Percentiles rank a stretch among this genome's conserved stretches.
Evolutionary conservation across 2,797 vertebrate genomes (phyloP).

Genomic region (Myoxocephalus aenaeus): DNA sequence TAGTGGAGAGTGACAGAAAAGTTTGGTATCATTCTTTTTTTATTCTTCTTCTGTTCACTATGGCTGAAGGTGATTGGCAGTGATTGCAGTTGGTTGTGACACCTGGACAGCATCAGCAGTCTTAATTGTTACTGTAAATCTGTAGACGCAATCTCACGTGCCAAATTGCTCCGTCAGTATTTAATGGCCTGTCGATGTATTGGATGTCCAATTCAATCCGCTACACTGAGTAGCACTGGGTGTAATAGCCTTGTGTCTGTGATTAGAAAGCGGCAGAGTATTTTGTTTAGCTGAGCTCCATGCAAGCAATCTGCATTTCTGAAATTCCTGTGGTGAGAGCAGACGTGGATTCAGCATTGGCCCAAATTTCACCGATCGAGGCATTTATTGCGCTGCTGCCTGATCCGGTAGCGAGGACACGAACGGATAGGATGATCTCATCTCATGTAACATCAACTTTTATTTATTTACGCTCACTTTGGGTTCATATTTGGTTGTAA

Average conservation of each 20-base stretch:
- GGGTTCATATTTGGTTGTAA: neutral
- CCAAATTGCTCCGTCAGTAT: slow-evolving; percentile 54
- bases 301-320: slow-evolving; percentile 60
- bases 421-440: slow-evolving; percentile 9
- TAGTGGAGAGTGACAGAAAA: no score
- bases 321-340: slow-evolving; percentile 62
- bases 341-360: slow-evolving; percentile 63
- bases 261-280: slow-evolving; percentile 60
- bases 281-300: slow-evolving; percentile 58
- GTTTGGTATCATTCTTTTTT: slow-evolving; percentile 5
- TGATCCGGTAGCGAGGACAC: neutral
- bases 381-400: slow-evolving; percentile 34
- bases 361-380: slow-evolving; percentile 40
- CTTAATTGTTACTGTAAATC: slow-evolving; percentile 48
- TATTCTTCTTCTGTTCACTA: neutral
- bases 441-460: neutral
- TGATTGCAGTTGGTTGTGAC: slow-evolving; percentile 64
- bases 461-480: neutral
- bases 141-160: slow-evolving; percentile 61
- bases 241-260: slow-evolving; percentile 44
- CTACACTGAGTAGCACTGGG: slow-evolving; percentile 40
- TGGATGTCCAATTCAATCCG: slow-evolving; percentile 63
- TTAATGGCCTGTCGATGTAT: slow-evolving; percentile 60
- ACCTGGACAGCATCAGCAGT: slow-evolving; percentile 63
- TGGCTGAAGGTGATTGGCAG: slow-evolving; percentile 66